A percentile compares a stretch with the other conserved stretches of the same genome.
These are phyloP conservation scores for Ophiothrix spiculata DNA, from an alignment of 35 echinoderm and acorn worm genomes.

Conservation along the genomic window DNA sequence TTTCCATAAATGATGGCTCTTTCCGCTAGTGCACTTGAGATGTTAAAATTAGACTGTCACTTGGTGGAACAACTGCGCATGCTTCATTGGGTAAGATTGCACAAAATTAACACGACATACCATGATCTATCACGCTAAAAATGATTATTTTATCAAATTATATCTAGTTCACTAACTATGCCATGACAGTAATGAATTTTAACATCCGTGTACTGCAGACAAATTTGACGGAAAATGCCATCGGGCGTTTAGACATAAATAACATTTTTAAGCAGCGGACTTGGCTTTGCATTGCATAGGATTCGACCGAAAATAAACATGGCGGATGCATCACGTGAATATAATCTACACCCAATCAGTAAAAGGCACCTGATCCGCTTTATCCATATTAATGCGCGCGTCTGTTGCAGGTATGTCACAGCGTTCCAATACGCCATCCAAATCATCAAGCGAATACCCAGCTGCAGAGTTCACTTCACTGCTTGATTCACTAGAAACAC, in stretches of 20 bases:
- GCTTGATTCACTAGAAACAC: background rate
- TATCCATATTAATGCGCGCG: background rate
- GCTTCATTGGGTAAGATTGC: background rate
- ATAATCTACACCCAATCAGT: conserved; percentile 4
- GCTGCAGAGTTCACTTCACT: background rate
- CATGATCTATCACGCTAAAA: background rate
- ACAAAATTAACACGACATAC: background rate
- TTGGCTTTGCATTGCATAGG: background rate
- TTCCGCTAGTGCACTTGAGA: background rate
- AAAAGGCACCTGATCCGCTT: background rate
- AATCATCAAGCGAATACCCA: background rate
- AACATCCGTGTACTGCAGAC: background rate
- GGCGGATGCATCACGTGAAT: background rate
- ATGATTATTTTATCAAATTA: background rate
- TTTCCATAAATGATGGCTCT: background rate
- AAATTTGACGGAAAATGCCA: background rate
- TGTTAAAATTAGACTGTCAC: background rate
- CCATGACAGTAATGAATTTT: background rate
- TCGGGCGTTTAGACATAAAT: background rate
- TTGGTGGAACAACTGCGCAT: background rate
- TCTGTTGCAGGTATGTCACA: background rate
- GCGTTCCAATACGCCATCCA: background rate
- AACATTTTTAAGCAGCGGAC: too few species aligned
- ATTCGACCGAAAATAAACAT: background rate
- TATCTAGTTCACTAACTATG: background rate